A percentile compares a stretch with the other conserved stretches of the same genome.
phyloP scores from a whole-genome alignment of 2,113 vertebrate genomes.

The Zingel zingel region DNA sequence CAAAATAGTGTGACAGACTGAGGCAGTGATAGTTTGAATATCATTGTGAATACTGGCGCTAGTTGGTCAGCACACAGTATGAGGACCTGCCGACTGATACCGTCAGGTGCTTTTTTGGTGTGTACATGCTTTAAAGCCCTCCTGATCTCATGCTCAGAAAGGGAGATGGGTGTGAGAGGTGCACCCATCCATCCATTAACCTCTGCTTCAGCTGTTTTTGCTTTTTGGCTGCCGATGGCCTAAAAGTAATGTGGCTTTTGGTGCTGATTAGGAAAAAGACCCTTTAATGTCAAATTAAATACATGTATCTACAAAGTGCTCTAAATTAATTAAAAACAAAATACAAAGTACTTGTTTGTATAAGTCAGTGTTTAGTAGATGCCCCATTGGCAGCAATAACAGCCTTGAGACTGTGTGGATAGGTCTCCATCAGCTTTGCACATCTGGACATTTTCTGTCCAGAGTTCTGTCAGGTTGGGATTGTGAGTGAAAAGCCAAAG shows the following conservation, averaged over 20 bases:
- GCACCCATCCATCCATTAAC: no score
- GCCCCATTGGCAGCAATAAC: not conserved
- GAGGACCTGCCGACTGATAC: no score
- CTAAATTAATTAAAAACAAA: not conserved
- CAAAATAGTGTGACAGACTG: no score
- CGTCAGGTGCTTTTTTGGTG: no score
- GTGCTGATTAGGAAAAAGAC: not conserved
- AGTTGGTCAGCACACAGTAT: no score
- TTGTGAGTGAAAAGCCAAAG: constrained; percentile 1
- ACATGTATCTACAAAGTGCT: not conserved
- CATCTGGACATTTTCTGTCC: not conserved
- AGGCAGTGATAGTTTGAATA: no score
- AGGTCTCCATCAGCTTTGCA: not conserved
- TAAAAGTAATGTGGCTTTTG: not conserved
- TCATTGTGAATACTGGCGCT: no score
- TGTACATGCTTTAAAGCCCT: no score
- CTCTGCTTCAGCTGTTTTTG: no score
- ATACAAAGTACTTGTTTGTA: not conserved
- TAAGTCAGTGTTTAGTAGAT: not conserved
- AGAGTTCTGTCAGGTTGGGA: not conserved
- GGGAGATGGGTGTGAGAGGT: no score
- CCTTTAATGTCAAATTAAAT: not conserved
- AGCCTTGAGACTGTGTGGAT: not conserved
- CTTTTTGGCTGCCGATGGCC: no score
- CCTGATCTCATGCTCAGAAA: no score